These are phyloP conservation scores for Poeciliopsis gracilis DNA, from an alignment of 2,797 vertebrate species.

Conservation along the genomic window DNA sequence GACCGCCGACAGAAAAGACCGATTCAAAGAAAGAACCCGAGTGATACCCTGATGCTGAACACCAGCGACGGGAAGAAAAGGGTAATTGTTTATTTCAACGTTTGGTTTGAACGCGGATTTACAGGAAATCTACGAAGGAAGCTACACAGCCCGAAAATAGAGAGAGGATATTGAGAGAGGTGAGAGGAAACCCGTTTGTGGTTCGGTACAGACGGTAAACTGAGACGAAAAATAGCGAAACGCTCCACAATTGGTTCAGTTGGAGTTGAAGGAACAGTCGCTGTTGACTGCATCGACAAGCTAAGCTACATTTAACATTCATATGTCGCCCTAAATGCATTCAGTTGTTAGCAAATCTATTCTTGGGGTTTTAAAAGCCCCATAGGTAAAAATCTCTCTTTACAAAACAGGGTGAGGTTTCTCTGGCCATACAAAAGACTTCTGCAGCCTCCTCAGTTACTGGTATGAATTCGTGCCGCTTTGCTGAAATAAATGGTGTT, in stretches of 20 bases:
- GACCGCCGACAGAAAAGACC: conserved; percentile 48
- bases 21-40: conserved; percentile 57
- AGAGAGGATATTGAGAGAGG: conserved; percentile 64
- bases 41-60: conserved; percentile 23
- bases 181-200: conserved; percentile 57
- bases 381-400: conserved; percentile 58
- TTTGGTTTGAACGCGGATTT: conserved; percentile 14
- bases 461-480: conserved; percentile 22
- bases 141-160: conserved; percentile 1
- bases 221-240: conserved; percentile 48
- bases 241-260: conserved; percentile 43
- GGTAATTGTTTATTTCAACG: neutral
- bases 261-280: conserved; percentile 61
- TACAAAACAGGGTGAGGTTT: conserved; percentile 69
- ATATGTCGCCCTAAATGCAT: neutral
- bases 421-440: conserved; percentile 63
- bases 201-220: conserved; percentile 48
- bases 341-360: conserved; percentile 29
- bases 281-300: neutral
- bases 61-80: conserved; percentile 4
- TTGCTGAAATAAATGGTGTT: neutral
- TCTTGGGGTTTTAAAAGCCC: conserved; percentile 17
- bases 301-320: conserved; percentile 1
- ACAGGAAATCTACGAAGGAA: conserved; percentile 31
- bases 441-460: conserved; percentile 32